Evolutionary conservation across 2,113 vertebrate species (phyloP), one percentile per base, ranked within the genome.

Genomic region (Penelope pileata): DNA sequence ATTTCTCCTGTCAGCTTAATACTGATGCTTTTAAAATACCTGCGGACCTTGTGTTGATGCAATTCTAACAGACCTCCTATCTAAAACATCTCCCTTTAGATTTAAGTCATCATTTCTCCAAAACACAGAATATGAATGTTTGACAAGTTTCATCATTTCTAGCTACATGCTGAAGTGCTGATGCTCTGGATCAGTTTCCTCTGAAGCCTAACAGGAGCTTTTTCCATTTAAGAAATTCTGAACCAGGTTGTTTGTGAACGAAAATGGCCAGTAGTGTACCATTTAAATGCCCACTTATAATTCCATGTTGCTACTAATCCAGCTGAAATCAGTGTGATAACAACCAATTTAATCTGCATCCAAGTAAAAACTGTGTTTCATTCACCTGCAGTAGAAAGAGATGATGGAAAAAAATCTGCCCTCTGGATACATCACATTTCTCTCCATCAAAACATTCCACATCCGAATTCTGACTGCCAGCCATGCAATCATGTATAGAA

Each of bases 281-380:
- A 86, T 87, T 91, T 87, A 83, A 89, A 62, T n/a, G 63, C 43
- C 64, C 56, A 88, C 78, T 92, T 77, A 6, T 85, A 94, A 89
- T 74, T 85, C 45, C 59, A 85, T 83, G 50, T 76, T 85, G 50
- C 58, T 79, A 58, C 74, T 42, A 59, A 36, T 23, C n/a, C 74
- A 80, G 24, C 19, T 58, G 63, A 90, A 94, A 91, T 82, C n/a
- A 62, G 89, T 89, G 94, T 0, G 0, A 26, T 69, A 87, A 30
- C 56, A 75, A 58, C 78, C 69, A 76, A 93, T 94, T 90, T 59
- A 83, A 95, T 91, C 91, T 80, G 47, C 62, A 91, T 38, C 62
- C 67, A 92, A 79, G 34, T 40, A 74, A 75, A 86, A 89, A 34
- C 32, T 80, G 32, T 32, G 38, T 85, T 94, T 87, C 40, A 58